A percentile compares a stretch with the other conserved stretches of the same genome.
Evolutionary conservation across 1,140 invertebrate genomes (phyloP).

Genomic region (Trachymyrmex cornetzi): DNA sequence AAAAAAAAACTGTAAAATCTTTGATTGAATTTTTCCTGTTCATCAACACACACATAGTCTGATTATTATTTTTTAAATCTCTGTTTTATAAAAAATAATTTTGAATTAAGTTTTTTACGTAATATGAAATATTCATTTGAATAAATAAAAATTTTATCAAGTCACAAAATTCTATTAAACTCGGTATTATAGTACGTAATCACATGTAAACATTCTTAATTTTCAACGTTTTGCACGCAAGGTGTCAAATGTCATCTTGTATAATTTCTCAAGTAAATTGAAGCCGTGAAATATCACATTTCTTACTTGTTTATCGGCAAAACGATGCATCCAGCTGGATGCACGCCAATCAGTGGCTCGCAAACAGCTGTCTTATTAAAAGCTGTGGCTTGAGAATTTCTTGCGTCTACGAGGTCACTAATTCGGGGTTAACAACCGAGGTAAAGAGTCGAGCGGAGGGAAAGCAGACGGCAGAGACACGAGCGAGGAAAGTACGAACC

Average conservation of each 20-base stretch:
- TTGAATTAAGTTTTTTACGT: not conserved
- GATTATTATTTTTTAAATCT: not conserved
- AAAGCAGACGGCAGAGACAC: constrained; percentile 29
- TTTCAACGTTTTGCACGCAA: not conserved
- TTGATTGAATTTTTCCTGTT: not conserved
- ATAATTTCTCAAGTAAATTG: constrained; percentile 39
- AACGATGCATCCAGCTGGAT: constrained; percentile 30
- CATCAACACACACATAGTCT: no score
- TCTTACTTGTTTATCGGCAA: constrained; percentile 56
- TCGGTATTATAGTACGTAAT: not conserved
- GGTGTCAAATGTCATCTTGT: constrained; percentile 18
- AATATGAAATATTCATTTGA: not conserved
- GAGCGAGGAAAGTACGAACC: constrained; percentile 54
- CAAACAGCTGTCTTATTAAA: constrained; percentile 70
- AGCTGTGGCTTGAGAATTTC: constrained; percentile 65
- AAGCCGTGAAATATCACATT: constrained; percentile 46
- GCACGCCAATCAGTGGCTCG: constrained; percentile 3
- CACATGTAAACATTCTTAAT: not conserved
- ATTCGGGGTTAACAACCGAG: constrained; percentile 77
- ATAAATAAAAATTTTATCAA: not conserved
- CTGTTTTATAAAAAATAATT: not conserved
- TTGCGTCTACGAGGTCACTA: constrained; percentile 47
- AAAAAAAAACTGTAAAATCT: not conserved
- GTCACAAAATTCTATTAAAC: not conserved
- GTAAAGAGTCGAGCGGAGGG: constrained; percentile 59